Evolutionary conservation across 2,797 vertebrate genomes (phyloP).

Genomic region (Parauchenoglanis ngamensis): DNA sequence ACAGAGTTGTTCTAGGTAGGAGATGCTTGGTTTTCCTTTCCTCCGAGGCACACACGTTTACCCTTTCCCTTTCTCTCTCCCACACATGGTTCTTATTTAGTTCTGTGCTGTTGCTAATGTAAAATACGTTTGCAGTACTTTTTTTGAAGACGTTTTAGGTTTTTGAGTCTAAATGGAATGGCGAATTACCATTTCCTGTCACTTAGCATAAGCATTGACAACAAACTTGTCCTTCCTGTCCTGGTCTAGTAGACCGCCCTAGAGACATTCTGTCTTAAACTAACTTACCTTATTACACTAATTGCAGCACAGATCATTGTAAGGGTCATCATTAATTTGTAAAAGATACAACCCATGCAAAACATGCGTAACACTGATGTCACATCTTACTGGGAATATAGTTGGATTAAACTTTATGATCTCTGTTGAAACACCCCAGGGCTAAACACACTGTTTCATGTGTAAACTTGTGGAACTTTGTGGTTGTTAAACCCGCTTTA

Average conservation of each 20-base stretch:
- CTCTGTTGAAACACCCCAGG: neutral
- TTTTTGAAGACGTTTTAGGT: neutral
- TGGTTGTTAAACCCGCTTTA: conserved; percentile 28
- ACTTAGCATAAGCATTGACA: neutral
- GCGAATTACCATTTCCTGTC: conserved; percentile 15
- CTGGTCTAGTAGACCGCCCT: neutral
- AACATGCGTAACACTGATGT: neutral
- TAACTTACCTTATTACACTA: neutral
- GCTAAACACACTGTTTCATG: conserved; percentile 20
- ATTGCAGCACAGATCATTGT: neutral
- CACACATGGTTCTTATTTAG: conserved; percentile 54
- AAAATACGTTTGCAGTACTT: neutral
- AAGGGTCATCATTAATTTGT: too few species aligned
- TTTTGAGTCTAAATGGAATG: neutral
- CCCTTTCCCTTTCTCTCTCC: conserved; percentile 3
- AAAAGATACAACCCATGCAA: neutral
- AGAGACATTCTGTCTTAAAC: neutral
- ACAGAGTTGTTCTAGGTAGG: conserved; percentile 3
- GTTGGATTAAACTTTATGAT: conserved; percentile 20
- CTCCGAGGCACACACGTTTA: neutral
- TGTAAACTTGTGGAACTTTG: conserved; percentile 18
- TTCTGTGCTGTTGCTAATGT: conserved; percentile 7
- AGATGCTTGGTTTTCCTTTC: conserved; percentile 18
- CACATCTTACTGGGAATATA: neutral
- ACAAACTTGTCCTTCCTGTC: neutral